Conservation (phyloP, 1,140 invertebrate species). For the Platorchestia sp. region DNA sequence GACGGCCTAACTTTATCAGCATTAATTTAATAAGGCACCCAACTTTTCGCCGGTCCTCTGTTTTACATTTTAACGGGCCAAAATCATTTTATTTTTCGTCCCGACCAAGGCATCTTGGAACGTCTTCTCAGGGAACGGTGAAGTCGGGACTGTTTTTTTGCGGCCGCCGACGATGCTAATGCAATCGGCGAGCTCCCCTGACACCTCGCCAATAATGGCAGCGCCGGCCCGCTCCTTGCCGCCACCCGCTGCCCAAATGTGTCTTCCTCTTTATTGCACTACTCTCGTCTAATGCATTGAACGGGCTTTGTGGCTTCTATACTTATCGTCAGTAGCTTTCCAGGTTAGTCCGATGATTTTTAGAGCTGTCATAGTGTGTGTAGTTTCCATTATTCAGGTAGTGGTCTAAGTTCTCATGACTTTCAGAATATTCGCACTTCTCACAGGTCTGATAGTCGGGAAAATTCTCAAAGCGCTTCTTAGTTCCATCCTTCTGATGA, state of each 20-base stretch:
- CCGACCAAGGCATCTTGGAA: not conserved
- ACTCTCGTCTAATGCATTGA: too few species aligned
- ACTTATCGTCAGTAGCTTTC: too few species aligned
- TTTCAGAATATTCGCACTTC: too few species aligned
- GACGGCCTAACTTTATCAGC: not conserved
- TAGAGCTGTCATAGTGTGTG: too few species aligned
- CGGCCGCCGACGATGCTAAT: conserved; percentile 29
- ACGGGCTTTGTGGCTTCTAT: too few species aligned
- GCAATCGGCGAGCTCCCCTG: not conserved
- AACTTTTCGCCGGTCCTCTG: not conserved
- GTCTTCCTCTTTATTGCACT: not conserved
- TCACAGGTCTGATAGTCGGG: too few species aligned
- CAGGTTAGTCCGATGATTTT: too few species aligned
- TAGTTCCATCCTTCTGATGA: too few species aligned
- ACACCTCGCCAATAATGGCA: conserved; percentile 48
- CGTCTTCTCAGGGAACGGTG: not conserved
- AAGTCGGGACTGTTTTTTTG: not conserved
- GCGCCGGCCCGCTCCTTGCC: not conserved
- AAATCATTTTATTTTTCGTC: not conserved
- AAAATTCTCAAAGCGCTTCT: too few species aligned
- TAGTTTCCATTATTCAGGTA: too few species aligned
- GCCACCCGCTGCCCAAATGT: not conserved
- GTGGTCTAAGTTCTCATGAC: too few species aligned
- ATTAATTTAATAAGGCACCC: not conserved
- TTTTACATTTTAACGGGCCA: not conserved